A percentile compares a stretch with the other conserved stretches of the same genome.
These are phyloP conservation scores for Eriocheir sinensis DNA, from an alignment of 1,140 invertebrate species.

Conservation along the genomic window DNA sequence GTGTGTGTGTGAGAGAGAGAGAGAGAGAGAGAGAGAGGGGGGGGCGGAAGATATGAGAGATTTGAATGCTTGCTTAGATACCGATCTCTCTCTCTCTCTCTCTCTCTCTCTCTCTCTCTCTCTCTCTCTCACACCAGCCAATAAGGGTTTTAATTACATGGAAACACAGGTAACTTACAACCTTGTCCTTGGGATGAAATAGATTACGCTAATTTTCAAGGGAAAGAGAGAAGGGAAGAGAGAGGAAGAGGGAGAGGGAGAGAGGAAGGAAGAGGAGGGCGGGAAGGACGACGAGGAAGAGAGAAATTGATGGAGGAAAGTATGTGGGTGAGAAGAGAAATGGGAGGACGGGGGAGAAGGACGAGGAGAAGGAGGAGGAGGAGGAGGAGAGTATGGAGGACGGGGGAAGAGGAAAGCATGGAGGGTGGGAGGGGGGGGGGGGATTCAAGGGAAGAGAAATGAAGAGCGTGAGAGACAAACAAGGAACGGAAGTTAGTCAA, in stretches of 20 bases:
- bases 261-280: neutral
- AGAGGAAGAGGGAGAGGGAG: too few species aligned
- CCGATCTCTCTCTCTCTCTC: neutral
- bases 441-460: neutral
- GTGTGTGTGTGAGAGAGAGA: neutral
- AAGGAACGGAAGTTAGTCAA: too few species aligned
- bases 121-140: neutral
- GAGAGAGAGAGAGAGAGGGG: constrained; percentile 5
- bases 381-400: neutral
- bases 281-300: neutral
- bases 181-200: neutral
- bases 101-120: constrained; percentile 12
- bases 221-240: too few species aligned
- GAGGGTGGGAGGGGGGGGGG: neutral
- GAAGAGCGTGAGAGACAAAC: neutral
- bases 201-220: neutral
- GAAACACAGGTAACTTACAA: neutral
- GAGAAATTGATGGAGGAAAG: neutral
- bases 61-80: neutral
- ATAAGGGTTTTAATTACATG: neutral
- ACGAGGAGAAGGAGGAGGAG: neutral
- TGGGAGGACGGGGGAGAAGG: neutral
- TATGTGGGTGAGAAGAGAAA: neutral
- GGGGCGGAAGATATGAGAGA: neutral
- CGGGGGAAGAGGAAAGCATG: neutral